Evolutionary conservation across 2,113 vertebrate genomes (phyloP), one percentile per base, ranked within the genome.

Genomic region (Nothocercus nigrocapillus): DNA sequence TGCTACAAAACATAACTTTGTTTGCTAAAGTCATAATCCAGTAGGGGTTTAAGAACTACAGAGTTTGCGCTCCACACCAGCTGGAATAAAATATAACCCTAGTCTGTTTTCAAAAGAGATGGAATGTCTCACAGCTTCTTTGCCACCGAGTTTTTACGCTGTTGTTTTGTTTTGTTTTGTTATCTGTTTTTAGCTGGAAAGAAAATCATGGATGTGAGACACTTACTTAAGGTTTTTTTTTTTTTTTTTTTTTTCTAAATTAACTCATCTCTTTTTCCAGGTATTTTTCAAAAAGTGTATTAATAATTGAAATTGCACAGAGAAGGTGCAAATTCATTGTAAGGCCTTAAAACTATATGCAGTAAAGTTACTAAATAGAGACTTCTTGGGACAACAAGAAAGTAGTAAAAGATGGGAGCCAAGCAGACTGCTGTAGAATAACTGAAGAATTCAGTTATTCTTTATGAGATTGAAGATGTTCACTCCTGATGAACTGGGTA

Each of bases 1-100:
- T 38, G 3, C 24, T 77, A 42, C 54, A 19, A 9, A 11, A 11
- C 20, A 21, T 0, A 1, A 28, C 3, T 34, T 8, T 32, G 12
- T 1, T 9, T 22, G 6, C 5, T 59, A 54, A 81, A 81, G 16
- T 4, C 15, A 21, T 80, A 59, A 82, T 67, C 6, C 7, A 40
- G 1, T 59, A 49, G 27, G 66, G n/a, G 4, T 5, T 28, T n/a
- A 19, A 42, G 7, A 28, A 1, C 13, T 54, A 28, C 53, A 28
- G 24, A 67, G 3, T 38, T 82, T 59, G 1, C 21, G 11, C 3
- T 63, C 40, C 27, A 28, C 2, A 59, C 7, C 3, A 45, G 3
- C 10, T 84, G 45, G 11, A 47, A 5, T 20, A 66, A 88, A 82
- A 69, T 3, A 15, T 17, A 67, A 30, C 2, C 4, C 49, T 44